Conservation (phyloP, 2,113 vertebrate species). For the Cryptomyrus ogoouensis region DNA sequence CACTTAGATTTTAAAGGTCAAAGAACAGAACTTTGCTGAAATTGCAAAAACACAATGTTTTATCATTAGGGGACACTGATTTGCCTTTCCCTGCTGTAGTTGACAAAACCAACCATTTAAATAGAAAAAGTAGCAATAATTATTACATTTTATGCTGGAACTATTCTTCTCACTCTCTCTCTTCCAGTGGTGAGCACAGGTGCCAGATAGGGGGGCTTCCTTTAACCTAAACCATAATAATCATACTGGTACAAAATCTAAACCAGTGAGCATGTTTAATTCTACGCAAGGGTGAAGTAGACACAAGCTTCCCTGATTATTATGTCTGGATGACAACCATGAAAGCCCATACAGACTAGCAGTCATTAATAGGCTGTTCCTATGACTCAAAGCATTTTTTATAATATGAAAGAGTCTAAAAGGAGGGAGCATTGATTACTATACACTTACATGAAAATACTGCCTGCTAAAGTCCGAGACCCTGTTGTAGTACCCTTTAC, state of each 20-base stretch:
- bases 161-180: background rate
- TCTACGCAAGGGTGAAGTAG: background rate
- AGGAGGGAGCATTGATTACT: background rate
- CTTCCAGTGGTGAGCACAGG: background rate
- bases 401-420: background rate
- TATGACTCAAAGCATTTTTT: background rate
- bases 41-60: conserved; percentile 3
- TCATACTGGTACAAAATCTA: background rate
- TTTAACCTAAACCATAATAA: conserved; percentile 3
- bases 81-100: background rate
- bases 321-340: background rate
- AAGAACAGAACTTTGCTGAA: background rate
- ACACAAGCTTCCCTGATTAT: background rate
- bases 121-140: background rate
- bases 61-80: background rate
- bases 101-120: conserved; percentile 4
- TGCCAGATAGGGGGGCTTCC: conserved; percentile 1
- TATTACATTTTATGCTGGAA: conserved; percentile 10
- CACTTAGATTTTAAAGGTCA: background rate
- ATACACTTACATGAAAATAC: background rate
- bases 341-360: background rate
- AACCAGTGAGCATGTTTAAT: background rate
- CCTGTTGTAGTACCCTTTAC: background rate
- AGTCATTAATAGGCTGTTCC: background rate
- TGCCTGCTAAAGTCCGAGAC: background rate